phyloP scores from a whole-genome alignment of 2,113 vertebrate genomes.

The Notothenia rossii region DNA sequence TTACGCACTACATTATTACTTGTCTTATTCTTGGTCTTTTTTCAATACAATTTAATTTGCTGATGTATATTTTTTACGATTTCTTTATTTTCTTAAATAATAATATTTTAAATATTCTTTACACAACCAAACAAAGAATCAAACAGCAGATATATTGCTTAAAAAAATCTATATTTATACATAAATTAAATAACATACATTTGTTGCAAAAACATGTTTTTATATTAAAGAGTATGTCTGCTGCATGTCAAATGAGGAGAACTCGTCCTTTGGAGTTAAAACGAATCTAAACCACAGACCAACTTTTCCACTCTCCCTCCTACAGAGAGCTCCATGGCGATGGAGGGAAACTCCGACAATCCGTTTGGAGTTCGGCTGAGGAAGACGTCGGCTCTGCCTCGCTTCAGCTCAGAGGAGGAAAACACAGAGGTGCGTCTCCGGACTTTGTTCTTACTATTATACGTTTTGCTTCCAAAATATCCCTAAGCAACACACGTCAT shows the following conservation, averaged over 20 bases:
- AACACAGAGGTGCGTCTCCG: conserved; percentile 50
- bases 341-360: conserved; percentile 76
- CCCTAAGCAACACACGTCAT: not conserved
- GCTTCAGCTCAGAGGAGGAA: conserved; percentile 80
- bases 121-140: too few species aligned
- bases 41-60: too few species aligned
- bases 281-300: not conserved
- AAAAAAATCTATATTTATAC: too few species aligned
- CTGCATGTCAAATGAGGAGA: conserved; percentile 1
- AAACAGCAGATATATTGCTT: too few species aligned
- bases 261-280: not conserved
- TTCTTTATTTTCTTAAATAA: too few species aligned
- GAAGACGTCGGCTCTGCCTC: conserved; percentile 83
- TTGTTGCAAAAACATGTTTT: too few species aligned
- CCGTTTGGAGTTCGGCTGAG: conserved; percentile 89
- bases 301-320: conserved; percentile 1
- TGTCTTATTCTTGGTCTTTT: too few species aligned
- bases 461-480: not conserved
- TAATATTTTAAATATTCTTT: too few species aligned
- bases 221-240: not conserved
- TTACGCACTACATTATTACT: too few species aligned
- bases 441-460: not conserved
- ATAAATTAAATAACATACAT: too few species aligned
- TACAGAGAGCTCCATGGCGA: conserved; percentile 49
- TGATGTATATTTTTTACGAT: too few species aligned